Percentiles rank a stretch among this genome's conserved stretches.
Evolutionary conservation across 2,797 vertebrate species (phyloP).

Genomic region (Hydrolagus colliei): DNA sequence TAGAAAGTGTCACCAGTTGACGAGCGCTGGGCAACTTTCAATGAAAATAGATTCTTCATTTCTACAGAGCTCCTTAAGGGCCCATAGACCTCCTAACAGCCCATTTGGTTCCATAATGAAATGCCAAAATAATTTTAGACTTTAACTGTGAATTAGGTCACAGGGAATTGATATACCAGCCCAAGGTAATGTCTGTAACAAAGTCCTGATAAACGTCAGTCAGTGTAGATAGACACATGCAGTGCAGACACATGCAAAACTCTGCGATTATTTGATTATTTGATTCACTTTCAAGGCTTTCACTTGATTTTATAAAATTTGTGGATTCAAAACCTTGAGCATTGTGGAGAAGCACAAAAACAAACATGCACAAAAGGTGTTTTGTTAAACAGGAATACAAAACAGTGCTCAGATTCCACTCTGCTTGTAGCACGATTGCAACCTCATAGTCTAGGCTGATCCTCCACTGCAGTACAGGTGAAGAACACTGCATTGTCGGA

Average conservation of each 20-base stretch:
- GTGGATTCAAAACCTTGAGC: background rate
- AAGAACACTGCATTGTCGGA: background rate
- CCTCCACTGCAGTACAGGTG: background rate
- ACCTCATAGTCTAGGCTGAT: background rate
- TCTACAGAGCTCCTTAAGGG: conserved; percentile 11
- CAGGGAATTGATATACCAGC: background rate
- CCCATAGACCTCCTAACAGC: background rate
- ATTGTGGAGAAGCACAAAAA: no score
- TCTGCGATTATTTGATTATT: background rate
- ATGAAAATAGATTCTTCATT: background rate
- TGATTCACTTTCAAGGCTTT: background rate
- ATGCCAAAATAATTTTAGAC: background rate
- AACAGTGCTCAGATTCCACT: background rate
- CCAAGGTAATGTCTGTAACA: background rate
- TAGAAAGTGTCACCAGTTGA: background rate
- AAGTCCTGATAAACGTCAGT: no score
- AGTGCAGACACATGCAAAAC: background rate
- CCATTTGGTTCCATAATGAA: background rate
- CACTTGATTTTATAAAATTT: background rate
- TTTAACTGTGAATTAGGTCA: conserved; percentile 6
- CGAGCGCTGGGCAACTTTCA: background rate
- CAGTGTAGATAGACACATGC: no score
- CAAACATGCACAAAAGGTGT: background rate
- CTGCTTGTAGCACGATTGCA: background rate
- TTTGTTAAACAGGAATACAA: background rate